Evolutionary conservation across 2,113 vertebrate species (phyloP).

Genomic region (Stigmatopora argus): DNA sequence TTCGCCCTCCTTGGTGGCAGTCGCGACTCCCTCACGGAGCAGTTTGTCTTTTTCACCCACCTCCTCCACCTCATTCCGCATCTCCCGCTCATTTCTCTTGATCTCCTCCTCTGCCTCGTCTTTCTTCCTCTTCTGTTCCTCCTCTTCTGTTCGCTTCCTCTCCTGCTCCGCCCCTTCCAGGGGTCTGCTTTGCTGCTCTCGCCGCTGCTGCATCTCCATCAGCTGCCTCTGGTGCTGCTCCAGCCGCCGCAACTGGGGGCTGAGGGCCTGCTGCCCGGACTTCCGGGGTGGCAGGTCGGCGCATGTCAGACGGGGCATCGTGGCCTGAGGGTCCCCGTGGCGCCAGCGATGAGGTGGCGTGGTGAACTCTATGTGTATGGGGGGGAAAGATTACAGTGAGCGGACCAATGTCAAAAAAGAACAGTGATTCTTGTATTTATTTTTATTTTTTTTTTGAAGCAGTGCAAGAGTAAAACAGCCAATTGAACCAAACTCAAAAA

Average conservation of each 20-base stretch:
- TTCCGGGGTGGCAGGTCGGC: slow-evolving; percentile 63
- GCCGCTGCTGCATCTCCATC: slow-evolving; percentile 64
- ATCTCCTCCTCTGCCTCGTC: slow-evolving; percentile 42
- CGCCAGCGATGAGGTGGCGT: slow-evolving; percentile 42
- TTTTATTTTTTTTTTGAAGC: slow-evolving; percentile 1
- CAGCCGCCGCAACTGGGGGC: slow-evolving; percentile 66
- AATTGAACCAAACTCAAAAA: slow-evolving; percentile 17
- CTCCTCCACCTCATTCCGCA: background rate
- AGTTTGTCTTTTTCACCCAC: background rate
- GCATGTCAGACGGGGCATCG: slow-evolving; percentile 44
- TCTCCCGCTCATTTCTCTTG: slow-evolving; percentile 44
- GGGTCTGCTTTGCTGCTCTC: slow-evolving; percentile 50
- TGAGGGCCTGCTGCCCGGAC: slow-evolving; percentile 36
- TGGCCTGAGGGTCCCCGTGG: slow-evolving; percentile 33
- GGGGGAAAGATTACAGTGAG: slow-evolving; percentile 23
- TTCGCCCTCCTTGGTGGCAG: background rate
- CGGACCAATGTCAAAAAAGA: slow-evolving; percentile 33
- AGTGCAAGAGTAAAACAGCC: slow-evolving; percentile 22
- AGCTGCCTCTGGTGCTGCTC: slow-evolving; percentile 70
- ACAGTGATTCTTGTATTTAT: too few species aligned
- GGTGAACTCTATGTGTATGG: slow-evolving; percentile 53
- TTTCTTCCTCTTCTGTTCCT: slow-evolving; percentile 45
- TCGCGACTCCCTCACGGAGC: background rate
- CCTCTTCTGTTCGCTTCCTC: slow-evolving; percentile 47
- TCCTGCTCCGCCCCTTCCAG: slow-evolving; percentile 54